A percentile compares a stretch with the other conserved stretches of the same genome.
Conservation (phyloP, 30 jellyfish, hydroid and myxozoan genomes). For the Chironex yamaguchii region DNA sequence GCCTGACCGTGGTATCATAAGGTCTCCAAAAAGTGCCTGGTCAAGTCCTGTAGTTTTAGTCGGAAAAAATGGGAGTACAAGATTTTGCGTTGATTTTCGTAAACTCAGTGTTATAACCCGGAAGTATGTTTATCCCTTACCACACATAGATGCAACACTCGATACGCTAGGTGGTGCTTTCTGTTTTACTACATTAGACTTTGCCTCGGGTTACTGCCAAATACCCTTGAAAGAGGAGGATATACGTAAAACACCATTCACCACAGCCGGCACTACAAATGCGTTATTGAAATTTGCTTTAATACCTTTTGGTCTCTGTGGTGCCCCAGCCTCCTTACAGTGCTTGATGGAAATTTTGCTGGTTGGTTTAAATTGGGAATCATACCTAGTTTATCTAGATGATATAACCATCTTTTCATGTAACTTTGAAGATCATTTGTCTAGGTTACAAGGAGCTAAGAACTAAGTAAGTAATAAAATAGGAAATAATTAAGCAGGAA, state of each 20-base stretch:
- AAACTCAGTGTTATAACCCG: too few relatives aligned
- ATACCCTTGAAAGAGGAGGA: neutral
- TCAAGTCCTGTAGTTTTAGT: neutral
- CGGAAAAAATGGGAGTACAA: neutral
- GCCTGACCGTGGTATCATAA: neutral
- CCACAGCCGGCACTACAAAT: too few relatives aligned
- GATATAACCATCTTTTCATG: conserved; percentile 6
- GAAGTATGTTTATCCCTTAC: neutral
- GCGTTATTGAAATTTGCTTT: too few relatives aligned
- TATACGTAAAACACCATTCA: neutral
- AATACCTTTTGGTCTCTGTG: too few relatives aligned
- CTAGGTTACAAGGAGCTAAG: too few relatives aligned
- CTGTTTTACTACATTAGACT: neutral
- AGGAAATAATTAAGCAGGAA: too few relatives aligned
- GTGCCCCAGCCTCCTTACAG: conserved; percentile 1
- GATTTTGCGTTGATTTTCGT: too few relatives aligned
- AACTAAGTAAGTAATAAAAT: too few relatives aligned
- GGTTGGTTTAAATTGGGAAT: neutral
- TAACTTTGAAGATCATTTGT: neutral
- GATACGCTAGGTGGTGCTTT: neutral
- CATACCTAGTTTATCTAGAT: neutral
- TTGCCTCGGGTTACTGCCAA: neutral
- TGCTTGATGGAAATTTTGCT: neutral
- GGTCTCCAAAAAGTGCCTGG: neutral
- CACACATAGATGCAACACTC: neutral